Base-by-base conservation (phyloP, 92 coral and sea anemone species). In the Paragorgia papillata region DNA sequence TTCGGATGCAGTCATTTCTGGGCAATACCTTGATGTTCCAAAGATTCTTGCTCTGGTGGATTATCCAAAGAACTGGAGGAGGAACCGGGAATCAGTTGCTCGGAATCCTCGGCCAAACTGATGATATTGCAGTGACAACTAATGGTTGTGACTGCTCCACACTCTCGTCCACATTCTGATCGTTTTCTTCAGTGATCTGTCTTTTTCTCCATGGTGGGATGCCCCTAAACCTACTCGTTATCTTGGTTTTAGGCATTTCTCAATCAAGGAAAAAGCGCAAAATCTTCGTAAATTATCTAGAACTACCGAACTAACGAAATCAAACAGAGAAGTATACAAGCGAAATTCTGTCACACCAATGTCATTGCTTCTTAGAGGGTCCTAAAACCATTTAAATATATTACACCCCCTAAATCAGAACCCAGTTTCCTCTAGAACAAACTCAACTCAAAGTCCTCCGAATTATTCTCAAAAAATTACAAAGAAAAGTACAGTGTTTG, bases 341-440 rank as follows among this genome's bases (percentile, higher is more conserved):
- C 37, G 29, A 37, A 26, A 62, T 19, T 26, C 35, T 62, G 29
- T 62, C 35, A 62, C 69, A 62, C n/a, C n/a, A n/a, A 62, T 13
- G 37, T 30, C 5, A 44, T 33, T 64, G 21, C 71, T 64, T 64
- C 10, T 64, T 46, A 46, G 53, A 64, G 71, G 71, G 71, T 64
- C 17, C 71, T 30, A 22, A 7, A 7, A 3, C 57, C 17, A 7
- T 27, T 35, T 31, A 24, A 35, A 64, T 8, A 31, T 64, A 35
- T 15, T 30, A 31, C 56, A 27, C 27, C 56, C 71, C 71, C 57
- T 64, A 64, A 64, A 64, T 34, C 31, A 64, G 35, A 27, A 12
- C 56, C 71, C 71, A 64, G 71, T 46, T 15, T 46, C 15, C 53
- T 15, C 53, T 46, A 46, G 43, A 46, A 15, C 53, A 46, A 46